These are phyloP conservation scores for Allobates femoralis DNA, from an alignment of 2,797 vertebrate species.

Conservation along the genomic window DNA sequence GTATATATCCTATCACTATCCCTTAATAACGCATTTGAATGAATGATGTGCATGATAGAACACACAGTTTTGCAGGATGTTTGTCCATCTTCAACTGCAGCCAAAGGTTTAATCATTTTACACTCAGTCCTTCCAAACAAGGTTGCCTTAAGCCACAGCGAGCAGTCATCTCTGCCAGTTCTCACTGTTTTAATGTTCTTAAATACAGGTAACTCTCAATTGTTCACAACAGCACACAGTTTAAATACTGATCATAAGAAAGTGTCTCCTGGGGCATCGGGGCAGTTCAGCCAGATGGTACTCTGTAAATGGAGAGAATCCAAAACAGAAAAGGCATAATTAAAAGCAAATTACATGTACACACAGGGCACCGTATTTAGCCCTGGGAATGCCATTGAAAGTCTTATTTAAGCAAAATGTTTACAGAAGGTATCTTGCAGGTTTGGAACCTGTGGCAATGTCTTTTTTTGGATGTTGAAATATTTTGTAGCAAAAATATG, in stretches of 20 bases:
- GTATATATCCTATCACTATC: neutral
- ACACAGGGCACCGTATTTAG: slow-evolving; percentile 38
- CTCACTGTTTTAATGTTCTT: slow-evolving; percentile 27
- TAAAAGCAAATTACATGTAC: slow-evolving; percentile 47
- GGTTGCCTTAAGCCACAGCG: slow-evolving; percentile 15
- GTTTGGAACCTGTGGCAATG: slow-evolving; percentile 42
- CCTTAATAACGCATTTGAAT: neutral
- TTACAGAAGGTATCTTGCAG: slow-evolving; percentile 44
- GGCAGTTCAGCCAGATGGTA: slow-evolving; percentile 48
- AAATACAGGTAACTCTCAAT: slow-evolving; percentile 50
- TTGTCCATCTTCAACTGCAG: neutral
- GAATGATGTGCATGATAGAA: neutral
- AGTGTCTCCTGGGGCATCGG: slow-evolving; percentile 32
- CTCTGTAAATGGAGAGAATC: slow-evolving; percentile 37
- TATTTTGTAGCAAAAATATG: neutral
- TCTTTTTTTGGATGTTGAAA: slow-evolving; percentile 26
- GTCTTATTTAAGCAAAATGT: slow-evolving; percentile 44
- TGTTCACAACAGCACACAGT: slow-evolving; percentile 34
- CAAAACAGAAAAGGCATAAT: slow-evolving; percentile 56
- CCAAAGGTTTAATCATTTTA: slow-evolving; percentile 38
- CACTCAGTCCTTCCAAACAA: slow-evolving; percentile 1
- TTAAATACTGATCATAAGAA: slow-evolving; percentile 43
- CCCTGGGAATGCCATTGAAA: slow-evolving; percentile 37
- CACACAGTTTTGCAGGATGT: neutral
- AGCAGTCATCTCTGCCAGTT: slow-evolving; percentile 16